Evolutionary conservation across 1,140 invertebrate genomes (phyloP).

Genomic region (Heliconius melpomene): DNA sequence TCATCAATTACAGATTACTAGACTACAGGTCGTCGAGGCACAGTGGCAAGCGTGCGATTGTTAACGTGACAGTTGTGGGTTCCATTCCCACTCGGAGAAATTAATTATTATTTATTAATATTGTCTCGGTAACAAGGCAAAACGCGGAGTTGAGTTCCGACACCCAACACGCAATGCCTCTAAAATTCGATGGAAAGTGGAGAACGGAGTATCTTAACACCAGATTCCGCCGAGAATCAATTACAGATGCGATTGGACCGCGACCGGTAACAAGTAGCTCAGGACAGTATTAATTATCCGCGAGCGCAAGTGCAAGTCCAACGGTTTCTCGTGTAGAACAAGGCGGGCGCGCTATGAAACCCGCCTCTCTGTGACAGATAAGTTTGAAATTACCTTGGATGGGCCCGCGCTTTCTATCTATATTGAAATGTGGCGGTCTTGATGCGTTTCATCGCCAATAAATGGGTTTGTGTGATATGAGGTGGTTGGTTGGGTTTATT

Average conservation of each 20-base stretch:
- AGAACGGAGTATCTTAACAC: no score
- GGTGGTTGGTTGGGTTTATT: no score
- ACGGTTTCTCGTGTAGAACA: slow-evolving; percentile 75
- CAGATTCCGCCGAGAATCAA: not conserved
- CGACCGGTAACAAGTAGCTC: slow-evolving; percentile 67
- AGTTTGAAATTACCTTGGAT: slow-evolving; percentile 3
- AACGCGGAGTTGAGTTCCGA: no score
- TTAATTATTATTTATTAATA: no score
- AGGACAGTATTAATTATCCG: slow-evolving; percentile 74
- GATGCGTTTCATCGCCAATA: not conserved
- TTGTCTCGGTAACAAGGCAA: no score
- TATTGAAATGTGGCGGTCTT: not conserved
- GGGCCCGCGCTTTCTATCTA: not conserved
- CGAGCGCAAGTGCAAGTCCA: slow-evolving; percentile 57
- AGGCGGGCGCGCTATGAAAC: slow-evolving; percentile 52
- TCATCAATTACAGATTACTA: not conserved
- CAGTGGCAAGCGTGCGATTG: no score
- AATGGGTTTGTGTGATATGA: not conserved
- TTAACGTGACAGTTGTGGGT: no score
- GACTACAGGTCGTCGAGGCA: no score
- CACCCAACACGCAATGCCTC: no score
- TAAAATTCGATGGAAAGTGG: no score
- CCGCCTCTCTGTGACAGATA: slow-evolving; percentile 16
- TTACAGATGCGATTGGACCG: slow-evolving; percentile 57
- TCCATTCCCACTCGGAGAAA: no score